Evolutionary conservation across 2,888 invertebrate genomes (phyloP).

Genomic region (Nephrocerus scutellatus): DNA sequence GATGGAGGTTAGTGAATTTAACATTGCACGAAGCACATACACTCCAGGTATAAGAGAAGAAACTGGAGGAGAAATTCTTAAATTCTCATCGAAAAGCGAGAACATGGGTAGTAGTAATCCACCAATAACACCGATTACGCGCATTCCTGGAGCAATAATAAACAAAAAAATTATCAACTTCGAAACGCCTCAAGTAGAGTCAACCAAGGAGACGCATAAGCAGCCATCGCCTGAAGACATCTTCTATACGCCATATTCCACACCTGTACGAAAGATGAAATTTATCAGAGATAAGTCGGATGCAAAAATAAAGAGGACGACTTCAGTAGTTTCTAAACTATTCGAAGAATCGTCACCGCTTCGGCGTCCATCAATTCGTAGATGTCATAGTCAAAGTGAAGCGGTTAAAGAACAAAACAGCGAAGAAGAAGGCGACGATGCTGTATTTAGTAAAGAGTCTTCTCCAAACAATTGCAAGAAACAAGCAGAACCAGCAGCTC

Average conservation of each 20-base stretch:
- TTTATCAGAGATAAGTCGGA: no score
- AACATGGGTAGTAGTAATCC: conserved; percentile 6
- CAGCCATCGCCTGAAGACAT: conserved; percentile 18
- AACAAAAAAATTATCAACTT: conserved; percentile 40
- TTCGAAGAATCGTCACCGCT: conserved; percentile 23
- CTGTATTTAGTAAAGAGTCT: conserved; percentile 21
- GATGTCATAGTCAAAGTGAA: conserved; percentile 27
- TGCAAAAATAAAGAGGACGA: no score
- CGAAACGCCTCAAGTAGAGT: conserved; percentile 35
- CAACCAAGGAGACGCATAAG: no score
- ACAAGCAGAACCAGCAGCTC: conserved; percentile 10
- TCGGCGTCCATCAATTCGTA: conserved; percentile 27
- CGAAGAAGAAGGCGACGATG: conserved; percentile 23
- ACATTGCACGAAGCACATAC: conserved; percentile 13
- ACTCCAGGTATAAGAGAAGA: background rate
- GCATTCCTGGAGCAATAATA: conserved; percentile 32
- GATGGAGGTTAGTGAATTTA: conserved; percentile 27
- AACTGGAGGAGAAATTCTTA: background rate
- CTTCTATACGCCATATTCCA: conserved; percentile 31
- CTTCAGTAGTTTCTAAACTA: no score
- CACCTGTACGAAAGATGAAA: conserved; percentile 19
- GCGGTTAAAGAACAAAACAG: conserved; percentile 19
- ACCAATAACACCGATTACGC: conserved; percentile 34
- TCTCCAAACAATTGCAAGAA: conserved; percentile 4
- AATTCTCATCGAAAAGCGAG: background rate